These are phyloP conservation scores for Drosophila kuntzei DNA, from an alignment of 2,888 invertebrate genomes.

Conservation along the genomic window DNA sequence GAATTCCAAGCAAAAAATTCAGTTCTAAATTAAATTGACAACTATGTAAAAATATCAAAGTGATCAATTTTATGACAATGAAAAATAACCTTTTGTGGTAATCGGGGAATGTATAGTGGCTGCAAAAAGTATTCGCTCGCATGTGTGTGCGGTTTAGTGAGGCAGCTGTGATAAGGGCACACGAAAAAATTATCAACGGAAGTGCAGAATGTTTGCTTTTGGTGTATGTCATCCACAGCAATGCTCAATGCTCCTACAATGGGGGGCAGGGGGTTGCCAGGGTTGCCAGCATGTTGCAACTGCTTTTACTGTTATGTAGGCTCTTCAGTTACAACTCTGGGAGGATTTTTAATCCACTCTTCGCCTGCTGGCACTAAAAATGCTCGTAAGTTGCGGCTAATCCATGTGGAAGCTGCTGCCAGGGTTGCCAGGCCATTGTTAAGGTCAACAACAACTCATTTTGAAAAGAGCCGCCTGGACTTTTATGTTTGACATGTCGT, in stretches of 20 bases:
- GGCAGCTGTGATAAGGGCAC: slow-evolving; percentile 19
- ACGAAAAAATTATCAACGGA: slow-evolving; percentile 54
- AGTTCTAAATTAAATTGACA: slow-evolving; percentile 10
- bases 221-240: slow-evolving; percentile 28
- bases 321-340: not conserved
- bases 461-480: slow-evolving; percentile 29
- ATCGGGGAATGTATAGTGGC: slow-evolving; percentile 4
- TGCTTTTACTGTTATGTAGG: slow-evolving; percentile 1
- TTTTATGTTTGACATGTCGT: slow-evolving; percentile 52
- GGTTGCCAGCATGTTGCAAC: slow-evolving; percentile 22
- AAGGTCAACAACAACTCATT: slow-evolving; percentile 59
- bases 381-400: slow-evolving; percentile 60
- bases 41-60: slow-evolving; percentile 18
- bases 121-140: slow-evolving; percentile 5
- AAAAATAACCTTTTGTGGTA: slow-evolving; percentile 8
- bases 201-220: slow-evolving; percentile 52
- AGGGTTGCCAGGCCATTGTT: slow-evolving; percentile 57
- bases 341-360: slow-evolving; percentile 39
- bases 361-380: slow-evolving; percentile 28
- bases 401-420: slow-evolving; percentile 48
- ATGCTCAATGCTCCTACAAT: slow-evolving; percentile 7
- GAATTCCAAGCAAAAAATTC: not conserved
- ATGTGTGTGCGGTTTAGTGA: slow-evolving; percentile 5
- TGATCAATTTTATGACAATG: not conserved
- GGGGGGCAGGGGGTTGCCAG: not conserved